A percentile compares a stretch with the other conserved stretches of the same genome.
These are phyloP conservation scores for Oasisia sp. DNA, from an alignment of 2,888 invertebrate genomes.

Conservation along the genomic window DNA sequence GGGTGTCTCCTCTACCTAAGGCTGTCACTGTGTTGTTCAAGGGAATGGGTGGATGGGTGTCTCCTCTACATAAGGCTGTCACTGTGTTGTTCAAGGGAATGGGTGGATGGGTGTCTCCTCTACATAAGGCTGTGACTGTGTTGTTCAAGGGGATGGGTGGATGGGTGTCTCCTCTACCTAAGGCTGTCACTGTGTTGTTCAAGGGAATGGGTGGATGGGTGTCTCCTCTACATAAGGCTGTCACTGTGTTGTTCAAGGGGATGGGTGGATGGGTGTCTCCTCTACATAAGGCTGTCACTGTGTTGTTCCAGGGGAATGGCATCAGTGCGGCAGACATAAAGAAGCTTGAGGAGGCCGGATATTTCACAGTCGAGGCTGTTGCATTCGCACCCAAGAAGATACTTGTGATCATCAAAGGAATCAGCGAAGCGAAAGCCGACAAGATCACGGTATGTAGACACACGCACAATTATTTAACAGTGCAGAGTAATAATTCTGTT, in stretches of 20 bases:
- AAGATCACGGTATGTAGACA: slow-evolving; percentile 76
- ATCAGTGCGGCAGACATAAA: slow-evolving; percentile 88
- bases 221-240: background rate
- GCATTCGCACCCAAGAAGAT: slow-evolving; percentile 95
- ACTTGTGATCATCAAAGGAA: slow-evolving; percentile 85
- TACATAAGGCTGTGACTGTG: background rate
- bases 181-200: background rate
- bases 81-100: slow-evolving; percentile 75
- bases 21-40: slow-evolving; percentile 67
- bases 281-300: background rate
- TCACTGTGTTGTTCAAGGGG: slow-evolving; percentile 71
- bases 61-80: background rate
- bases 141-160: slow-evolving; percentile 75
- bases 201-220: slow-evolving; percentile 82
- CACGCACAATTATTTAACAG: background rate
- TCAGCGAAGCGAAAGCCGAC: slow-evolving; percentile 97
- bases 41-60: slow-evolving; percentile 76
- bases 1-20: background rate
- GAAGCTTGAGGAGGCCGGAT: slow-evolving; percentile 92
- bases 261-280: slow-evolving; percentile 52
- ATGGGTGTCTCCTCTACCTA: background rate
- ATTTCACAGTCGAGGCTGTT: slow-evolving; percentile 92
- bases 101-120: slow-evolving; percentile 68
- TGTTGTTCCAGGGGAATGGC: slow-evolving; percentile 80
- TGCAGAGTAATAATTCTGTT: background rate